phyloP scores from a whole-genome alignment of 2,888 invertebrate genomes.

The Hirtodrosophila confusa region DNA sequence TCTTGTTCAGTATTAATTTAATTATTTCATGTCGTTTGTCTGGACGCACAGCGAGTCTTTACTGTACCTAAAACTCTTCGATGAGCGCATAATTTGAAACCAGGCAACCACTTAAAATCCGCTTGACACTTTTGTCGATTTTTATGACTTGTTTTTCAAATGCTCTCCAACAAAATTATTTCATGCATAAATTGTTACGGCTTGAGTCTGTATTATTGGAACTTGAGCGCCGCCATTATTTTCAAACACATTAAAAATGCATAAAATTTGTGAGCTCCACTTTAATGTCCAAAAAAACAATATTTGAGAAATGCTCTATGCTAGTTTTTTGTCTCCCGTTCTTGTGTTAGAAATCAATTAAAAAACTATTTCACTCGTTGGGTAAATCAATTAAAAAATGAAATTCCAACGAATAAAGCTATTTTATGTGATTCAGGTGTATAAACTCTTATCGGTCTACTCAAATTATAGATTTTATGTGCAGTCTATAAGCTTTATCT shows the following conservation, averaged over 20 bases:
- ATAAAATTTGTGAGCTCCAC: slow-evolving; percentile 63
- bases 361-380: slow-evolving; percentile 63
- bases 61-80: neutral
- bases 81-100: slow-evolving; percentile 34
- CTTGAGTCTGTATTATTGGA: slow-evolving; percentile 9
- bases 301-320: slow-evolving; percentile 37
- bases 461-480: slow-evolving; percentile 68
- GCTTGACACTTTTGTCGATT: slow-evolving; percentile 67
- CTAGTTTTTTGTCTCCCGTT: slow-evolving; percentile 11
- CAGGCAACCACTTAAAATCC: slow-evolving; percentile 45
- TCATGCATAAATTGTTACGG: slow-evolving; percentile 53
- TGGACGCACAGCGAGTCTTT: neutral
- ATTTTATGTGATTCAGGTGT: slow-evolving; percentile 59
- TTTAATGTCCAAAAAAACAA: slow-evolving; percentile 47
- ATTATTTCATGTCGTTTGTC: slow-evolving; percentile 14
- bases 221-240: slow-evolving; percentile 49
- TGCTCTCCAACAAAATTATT: slow-evolving; percentile 53
- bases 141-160: slow-evolving; percentile 65
- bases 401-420: slow-evolving; percentile 72
- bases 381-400: slow-evolving; percentile 64
- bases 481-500: slow-evolving; percentile 41
- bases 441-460: slow-evolving; percentile 55
- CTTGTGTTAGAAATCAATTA: slow-evolving; percentile 68
- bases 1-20: neutral
- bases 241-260: slow-evolving; percentile 72